Evolutionary conservation across 2,113 vertebrate genomes (phyloP).

Genomic region (Tenebrosternarchus preto): DNA sequence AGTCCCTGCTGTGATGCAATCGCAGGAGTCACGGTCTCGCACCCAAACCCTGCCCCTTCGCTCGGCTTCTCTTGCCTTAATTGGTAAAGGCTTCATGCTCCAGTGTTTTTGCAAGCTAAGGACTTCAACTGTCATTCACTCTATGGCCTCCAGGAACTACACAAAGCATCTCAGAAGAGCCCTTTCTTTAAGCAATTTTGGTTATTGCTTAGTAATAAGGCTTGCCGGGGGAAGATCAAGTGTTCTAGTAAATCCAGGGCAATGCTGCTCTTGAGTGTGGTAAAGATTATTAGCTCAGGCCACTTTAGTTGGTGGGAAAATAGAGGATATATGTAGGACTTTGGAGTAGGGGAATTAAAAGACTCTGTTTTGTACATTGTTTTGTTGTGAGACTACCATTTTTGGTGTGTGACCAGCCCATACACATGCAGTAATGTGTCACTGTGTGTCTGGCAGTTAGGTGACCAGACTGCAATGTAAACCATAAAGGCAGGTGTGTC

Average conservation of each 20-base stretch:
- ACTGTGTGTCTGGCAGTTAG: not conserved
- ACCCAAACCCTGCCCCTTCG: slow-evolving; percentile 6
- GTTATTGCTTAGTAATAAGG: not conserved
- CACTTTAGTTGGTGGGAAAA: not conserved
- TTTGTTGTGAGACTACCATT: not conserved
- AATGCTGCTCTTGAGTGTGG: too few species aligned
- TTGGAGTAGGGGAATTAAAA: not conserved
- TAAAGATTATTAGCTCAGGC: not conserved
- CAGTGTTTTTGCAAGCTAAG: slow-evolving; percentile 1
- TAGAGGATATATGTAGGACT: not conserved
- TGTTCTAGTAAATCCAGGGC: too few species aligned
- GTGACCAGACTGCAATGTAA: slow-evolving; percentile 12
- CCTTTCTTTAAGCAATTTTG: not conserved
- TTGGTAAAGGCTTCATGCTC: slow-evolving; percentile 44
- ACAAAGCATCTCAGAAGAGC: not conserved
- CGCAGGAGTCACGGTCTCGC: not conserved
- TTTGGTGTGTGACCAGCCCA: not conserved
- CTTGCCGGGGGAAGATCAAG: not conserved
- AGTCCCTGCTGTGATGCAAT: slow-evolving; percentile 50
- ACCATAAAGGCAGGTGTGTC: slow-evolving; percentile 36
- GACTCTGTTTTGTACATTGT: not conserved
- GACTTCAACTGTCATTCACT: not conserved
- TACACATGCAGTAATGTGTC: not conserved
- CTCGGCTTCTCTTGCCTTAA: slow-evolving; percentile 41
- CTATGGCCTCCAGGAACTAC: not conserved